These are phyloP conservation scores for Littorina saxatilis DNA, from an alignment of 1,140 invertebrate species.

Conservation along the genomic window DNA sequence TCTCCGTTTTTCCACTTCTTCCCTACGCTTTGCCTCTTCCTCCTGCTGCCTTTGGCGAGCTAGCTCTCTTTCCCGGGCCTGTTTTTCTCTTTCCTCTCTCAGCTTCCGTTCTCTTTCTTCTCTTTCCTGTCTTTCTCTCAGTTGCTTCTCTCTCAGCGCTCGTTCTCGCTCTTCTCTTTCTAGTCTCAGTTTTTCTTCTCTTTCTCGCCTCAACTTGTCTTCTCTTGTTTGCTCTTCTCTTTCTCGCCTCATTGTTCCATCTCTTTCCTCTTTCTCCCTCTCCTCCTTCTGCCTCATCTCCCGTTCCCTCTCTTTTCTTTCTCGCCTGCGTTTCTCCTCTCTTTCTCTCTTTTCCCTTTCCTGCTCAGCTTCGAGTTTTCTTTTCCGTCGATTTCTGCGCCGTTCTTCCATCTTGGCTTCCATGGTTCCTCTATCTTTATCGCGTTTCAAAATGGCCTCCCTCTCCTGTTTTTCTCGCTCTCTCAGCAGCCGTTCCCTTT, in stretches of 20 bases:
- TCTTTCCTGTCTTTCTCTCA: conserved; percentile 1
- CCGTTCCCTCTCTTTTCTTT: neutral
- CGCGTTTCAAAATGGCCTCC: neutral
- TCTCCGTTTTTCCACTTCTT: conserved; percentile 6
- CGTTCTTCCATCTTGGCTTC: neutral
- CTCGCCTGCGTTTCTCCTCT: neutral
- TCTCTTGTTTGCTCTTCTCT: conserved; percentile 16
- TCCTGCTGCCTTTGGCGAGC: neutral
- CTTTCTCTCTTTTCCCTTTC: neutral
- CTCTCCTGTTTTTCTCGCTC: conserved; percentile 28
- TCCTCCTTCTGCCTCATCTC: neutral
- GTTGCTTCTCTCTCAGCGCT: neutral
- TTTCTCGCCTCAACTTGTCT: neutral
- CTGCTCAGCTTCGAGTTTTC: conserved; percentile 13
- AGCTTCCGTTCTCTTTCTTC: conserved; percentile 22
- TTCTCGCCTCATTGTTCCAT: neutral
- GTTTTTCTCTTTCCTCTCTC: conserved; percentile 17
- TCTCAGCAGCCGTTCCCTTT: conserved; percentile 5
- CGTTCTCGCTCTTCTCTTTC: conserved; percentile 1
- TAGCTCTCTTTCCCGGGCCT: conserved; percentile 21
- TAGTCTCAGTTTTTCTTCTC: neutral
- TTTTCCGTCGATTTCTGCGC: conserved; percentile 3
- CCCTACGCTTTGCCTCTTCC: neutral
- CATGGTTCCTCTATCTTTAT: conserved; percentile 10
- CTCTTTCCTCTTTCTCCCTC: neutral